phyloP scores from a whole-genome alignment of 1,140 invertebrate genomes.

The Procambarus clarkii region DNA sequence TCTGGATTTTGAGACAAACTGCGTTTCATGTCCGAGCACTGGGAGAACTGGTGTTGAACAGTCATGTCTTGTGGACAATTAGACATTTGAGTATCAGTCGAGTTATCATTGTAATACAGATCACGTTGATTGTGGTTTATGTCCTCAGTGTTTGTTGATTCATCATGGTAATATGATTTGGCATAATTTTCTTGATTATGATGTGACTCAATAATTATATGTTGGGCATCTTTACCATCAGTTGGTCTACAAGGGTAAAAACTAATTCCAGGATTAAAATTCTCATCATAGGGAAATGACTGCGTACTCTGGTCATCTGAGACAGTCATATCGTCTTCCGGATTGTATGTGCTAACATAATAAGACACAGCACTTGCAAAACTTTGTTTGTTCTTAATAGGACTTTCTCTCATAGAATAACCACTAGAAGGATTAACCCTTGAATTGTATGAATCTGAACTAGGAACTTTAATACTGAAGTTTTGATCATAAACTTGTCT shows the following conservation, averaged over 20 bases:
- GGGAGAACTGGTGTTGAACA: constrained; percentile 51
- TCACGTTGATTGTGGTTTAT: constrained; percentile 31
- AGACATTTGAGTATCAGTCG: constrained; percentile 59
- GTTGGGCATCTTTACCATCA: constrained; percentile 52
- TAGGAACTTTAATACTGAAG: constrained; percentile 45
- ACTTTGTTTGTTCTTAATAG: constrained; percentile 27
- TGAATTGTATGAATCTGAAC: constrained; percentile 39
- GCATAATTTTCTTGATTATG: constrained; percentile 46
- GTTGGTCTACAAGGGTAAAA: constrained; percentile 47
- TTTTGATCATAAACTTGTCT: constrained; percentile 62
- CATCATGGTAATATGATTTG: constrained; percentile 57
- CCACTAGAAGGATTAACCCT: constrained; percentile 37
- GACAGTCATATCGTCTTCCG: constrained; percentile 57
- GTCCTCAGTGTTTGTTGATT: constrained; percentile 25
- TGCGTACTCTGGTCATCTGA: constrained; percentile 63
- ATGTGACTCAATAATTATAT: constrained; percentile 38
- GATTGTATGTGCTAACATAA: constrained; percentile 63
- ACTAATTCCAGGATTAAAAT: constrained; percentile 47
- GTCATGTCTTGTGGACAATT: constrained; percentile 66
- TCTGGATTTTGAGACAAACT: constrained; percentile 16
- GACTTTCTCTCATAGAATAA: constrained; percentile 51
- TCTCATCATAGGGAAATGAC: constrained; percentile 62
- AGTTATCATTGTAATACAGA: constrained; percentile 60
- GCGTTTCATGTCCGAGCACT: constrained; percentile 16
- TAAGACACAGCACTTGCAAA: constrained; percentile 59